Evolutionary conservation across 2,888 invertebrate genomes (phyloP).

Genomic region (Sialis fuliginosa): DNA sequence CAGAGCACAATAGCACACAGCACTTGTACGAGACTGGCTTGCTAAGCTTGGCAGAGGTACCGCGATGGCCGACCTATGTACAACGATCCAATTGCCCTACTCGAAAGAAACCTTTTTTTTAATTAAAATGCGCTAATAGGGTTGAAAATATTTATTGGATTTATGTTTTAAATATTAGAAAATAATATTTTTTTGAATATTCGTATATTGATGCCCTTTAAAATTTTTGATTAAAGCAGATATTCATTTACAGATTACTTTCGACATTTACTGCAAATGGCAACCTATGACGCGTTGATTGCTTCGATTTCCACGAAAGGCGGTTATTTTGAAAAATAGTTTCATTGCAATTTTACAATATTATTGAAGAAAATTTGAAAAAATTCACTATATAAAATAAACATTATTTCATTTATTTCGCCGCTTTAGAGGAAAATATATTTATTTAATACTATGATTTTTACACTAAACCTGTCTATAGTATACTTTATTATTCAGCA

Average conservation of each 20-base stretch:
- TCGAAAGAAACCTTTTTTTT: constrained; percentile 6
- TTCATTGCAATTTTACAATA: too few species aligned
- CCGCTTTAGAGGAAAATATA: too few species aligned
- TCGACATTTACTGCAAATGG: background rate
- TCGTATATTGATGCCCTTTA: background rate
- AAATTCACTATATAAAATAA: too few species aligned
- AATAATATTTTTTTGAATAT: background rate
- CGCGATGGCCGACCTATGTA: constrained; percentile 23
- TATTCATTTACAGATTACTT: background rate
- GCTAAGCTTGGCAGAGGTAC: constrained; percentile 24
- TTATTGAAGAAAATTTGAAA: too few species aligned
- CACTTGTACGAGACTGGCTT: constrained; percentile 26
- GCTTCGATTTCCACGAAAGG: background rate
- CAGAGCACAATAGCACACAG: constrained; percentile 35
- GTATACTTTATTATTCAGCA: too few species aligned
- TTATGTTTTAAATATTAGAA: background rate
- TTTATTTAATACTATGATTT: too few species aligned
- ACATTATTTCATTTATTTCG: too few species aligned
- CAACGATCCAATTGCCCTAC: constrained; percentile 8
- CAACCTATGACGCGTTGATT: background rate
- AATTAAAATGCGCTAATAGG: background rate
- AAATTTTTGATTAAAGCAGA: background rate
- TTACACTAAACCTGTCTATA: too few species aligned
- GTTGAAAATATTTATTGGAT: background rate
- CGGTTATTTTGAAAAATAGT: background rate